Evolutionary conservation across 2,113 vertebrate species (phyloP).

Genomic region (Oreochromis spilurus): DNA sequence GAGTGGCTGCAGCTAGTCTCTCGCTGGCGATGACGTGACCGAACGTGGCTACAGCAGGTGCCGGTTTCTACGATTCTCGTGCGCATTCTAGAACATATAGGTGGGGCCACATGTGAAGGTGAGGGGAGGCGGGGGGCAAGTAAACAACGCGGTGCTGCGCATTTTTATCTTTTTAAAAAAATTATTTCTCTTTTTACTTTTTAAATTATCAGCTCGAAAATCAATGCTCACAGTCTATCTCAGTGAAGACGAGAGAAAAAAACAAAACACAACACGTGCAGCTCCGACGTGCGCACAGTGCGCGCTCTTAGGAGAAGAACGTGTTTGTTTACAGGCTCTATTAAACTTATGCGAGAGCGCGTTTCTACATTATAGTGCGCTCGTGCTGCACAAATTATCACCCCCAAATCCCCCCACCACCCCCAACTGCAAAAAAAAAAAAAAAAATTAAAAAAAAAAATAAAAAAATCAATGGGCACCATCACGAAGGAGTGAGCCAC

Average conservation of each 20-base stretch:
- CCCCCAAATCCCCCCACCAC: neutral
- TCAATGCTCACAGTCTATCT: neutral
- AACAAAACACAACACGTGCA: neutral
- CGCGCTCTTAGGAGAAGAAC: neutral
- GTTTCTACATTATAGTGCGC: neutral
- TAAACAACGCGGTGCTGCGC: slow-evolving; percentile 73
- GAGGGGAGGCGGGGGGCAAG: slow-evolving; percentile 34
- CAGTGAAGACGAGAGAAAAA: neutral
- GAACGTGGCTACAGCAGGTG: slow-evolving; percentile 36
- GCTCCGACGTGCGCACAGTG: neutral
- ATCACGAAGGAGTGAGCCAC: slow-evolving; percentile 4
- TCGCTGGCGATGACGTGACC: slow-evolving; percentile 52
- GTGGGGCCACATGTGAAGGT: slow-evolving; percentile 54
- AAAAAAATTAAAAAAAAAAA: no score
- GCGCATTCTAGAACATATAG: slow-evolving; percentile 61
- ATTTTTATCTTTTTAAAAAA: neutral
- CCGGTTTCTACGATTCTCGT: neutral
- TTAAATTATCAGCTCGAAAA: neutral
- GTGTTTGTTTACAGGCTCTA: neutral
- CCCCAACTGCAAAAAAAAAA: neutral
- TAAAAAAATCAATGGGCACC: neutral
- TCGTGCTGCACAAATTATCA: neutral
- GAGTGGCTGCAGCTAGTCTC: slow-evolving; percentile 29
- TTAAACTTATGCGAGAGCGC: neutral
- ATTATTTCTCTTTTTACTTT: neutral